These are phyloP conservation scores for Corythornis vintsioides DNA, from an alignment of 2,113 vertebrate species.

Conservation along the genomic window DNA sequence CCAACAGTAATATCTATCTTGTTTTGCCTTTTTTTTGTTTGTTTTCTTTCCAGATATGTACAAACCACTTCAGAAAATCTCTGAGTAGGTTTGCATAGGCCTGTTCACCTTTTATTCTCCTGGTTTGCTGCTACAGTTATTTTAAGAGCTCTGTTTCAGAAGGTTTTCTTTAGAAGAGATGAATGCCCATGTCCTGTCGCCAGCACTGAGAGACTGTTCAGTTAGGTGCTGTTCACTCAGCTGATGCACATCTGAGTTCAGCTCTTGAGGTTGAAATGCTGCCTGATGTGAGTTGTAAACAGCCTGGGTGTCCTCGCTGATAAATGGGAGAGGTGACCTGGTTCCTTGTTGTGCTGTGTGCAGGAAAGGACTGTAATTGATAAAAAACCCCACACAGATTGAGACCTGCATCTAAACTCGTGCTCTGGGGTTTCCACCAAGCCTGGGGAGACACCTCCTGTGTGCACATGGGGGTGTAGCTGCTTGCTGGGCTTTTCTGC, in stretches of 20 bases:
- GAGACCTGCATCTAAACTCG: not conserved
- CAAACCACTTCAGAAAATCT: constrained; percentile 49
- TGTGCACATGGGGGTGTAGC: not conserved
- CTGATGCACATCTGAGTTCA: not conserved
- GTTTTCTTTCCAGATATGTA: not conserved
- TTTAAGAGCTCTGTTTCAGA: not conserved
- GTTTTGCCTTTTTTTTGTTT: constrained; percentile 35
- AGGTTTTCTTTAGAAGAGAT: constrained; percentile 41
- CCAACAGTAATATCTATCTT: constrained; percentile 21
- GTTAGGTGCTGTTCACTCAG: not conserved
- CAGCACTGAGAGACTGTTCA: not conserved
- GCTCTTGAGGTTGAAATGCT: not conserved
- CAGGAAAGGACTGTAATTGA: not conserved
- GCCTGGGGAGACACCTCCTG: not conserved
- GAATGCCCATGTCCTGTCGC: not conserved
- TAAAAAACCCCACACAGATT: not conserved
- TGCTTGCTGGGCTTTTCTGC: not conserved
- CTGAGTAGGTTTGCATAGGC: constrained; percentile 37
- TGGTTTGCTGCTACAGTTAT: not conserved
- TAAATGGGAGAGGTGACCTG: not conserved
- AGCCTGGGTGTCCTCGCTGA: not conserved
- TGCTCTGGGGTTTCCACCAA: not conserved
- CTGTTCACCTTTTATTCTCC: not conserved
- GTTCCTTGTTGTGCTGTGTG: not conserved
- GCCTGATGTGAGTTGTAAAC: not conserved